Conservation (phyloP, 2,888 invertebrate genomes). For the Augochlorella aurata region DNA sequence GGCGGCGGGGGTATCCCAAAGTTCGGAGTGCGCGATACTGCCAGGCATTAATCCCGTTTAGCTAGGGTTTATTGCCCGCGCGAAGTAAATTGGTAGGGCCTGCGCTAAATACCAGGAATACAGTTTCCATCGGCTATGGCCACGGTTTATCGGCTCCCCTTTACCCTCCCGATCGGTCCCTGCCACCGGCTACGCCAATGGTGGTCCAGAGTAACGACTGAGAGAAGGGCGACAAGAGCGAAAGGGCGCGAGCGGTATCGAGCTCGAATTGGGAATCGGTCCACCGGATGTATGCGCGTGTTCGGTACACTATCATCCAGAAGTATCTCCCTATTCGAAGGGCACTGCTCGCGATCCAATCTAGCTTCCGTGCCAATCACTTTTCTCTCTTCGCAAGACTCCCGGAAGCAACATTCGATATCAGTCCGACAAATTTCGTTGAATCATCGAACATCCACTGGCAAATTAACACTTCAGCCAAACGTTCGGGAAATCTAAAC, state of each 20-base stretch:
- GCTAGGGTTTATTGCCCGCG: conserved; percentile 75
- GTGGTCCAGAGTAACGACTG: conserved; percentile 31
- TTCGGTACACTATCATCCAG: conserved; percentile 29
- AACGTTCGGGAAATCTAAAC: no score
- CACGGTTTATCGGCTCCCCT: conserved; percentile 54
- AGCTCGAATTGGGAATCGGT: conserved; percentile 69
- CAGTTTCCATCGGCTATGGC: conserved; percentile 68
- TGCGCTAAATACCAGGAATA: conserved; percentile 77
- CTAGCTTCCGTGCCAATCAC: background rate
- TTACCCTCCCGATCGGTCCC: conserved; percentile 2
- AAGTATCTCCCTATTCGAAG: conserved; percentile 25
- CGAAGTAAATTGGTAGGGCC: conserved; percentile 76
- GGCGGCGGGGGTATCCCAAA: conserved; percentile 11
- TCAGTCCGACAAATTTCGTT: no score
- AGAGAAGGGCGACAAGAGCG: conserved; percentile 26
- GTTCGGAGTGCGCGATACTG: conserved; percentile 43
- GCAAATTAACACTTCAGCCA: no score
- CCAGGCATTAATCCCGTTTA: conserved; percentile 77
- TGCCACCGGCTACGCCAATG: conserved; percentile 25
- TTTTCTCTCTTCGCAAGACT: background rate
- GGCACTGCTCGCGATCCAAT: background rate
- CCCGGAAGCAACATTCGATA: no score
- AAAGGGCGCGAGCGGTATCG: conserved; percentile 41
- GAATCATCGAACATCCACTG: no score
- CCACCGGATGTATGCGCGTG: conserved; percentile 50